Conservation (phyloP, 1,140 invertebrate species). For the Hirudo medicinalis region DNA sequence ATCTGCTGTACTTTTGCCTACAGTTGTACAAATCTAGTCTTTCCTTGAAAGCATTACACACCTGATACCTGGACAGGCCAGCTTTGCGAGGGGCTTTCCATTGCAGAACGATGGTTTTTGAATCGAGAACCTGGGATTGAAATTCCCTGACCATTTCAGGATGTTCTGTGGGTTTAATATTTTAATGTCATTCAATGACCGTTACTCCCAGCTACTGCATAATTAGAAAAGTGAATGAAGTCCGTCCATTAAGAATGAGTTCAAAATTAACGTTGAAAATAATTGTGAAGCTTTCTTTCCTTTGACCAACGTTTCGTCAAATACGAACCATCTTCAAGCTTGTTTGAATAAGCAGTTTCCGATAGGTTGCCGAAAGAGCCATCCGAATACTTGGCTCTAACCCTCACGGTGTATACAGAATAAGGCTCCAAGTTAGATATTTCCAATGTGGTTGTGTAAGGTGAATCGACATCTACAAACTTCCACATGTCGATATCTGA, state of each 20-base stretch:
- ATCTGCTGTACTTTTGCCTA: background rate
- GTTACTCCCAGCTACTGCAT: too few species aligned
- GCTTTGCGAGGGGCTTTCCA: slow-evolving; percentile 82
- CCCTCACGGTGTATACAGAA: slow-evolving; percentile 78
- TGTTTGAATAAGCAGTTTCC: slow-evolving; percentile 23
- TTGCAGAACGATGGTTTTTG: slow-evolving; percentile 50
- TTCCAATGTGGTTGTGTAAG: slow-evolving; percentile 29
- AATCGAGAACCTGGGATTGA: slow-evolving; percentile 27
- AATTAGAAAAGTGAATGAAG: too few species aligned
- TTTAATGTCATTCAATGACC: background rate
- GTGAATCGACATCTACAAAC: slow-evolving; percentile 30
- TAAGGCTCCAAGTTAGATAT: slow-evolving; percentile 79
- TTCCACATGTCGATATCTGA: slow-evolving; percentile 33
- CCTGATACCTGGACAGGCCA: slow-evolving; percentile 72
- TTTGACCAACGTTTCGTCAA: too few species aligned
- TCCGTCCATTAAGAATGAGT: too few species aligned
- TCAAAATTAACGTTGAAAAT: too few species aligned
- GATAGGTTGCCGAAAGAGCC: slow-evolving; percentile 35
- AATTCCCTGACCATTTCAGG: slow-evolving; percentile 29
- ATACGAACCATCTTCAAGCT: slow-evolving; percentile 14
- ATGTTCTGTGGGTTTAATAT: background rate
- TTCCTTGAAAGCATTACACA: slow-evolving; percentile 34
- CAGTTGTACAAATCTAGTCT: background rate
- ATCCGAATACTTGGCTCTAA: slow-evolving; percentile 42
- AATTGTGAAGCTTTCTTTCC: background rate